Evolutionary conservation across 1,140 invertebrate species (phyloP), one percentile per base, ranked within the genome.

Genomic region (Drosophila mauritiana): DNA sequence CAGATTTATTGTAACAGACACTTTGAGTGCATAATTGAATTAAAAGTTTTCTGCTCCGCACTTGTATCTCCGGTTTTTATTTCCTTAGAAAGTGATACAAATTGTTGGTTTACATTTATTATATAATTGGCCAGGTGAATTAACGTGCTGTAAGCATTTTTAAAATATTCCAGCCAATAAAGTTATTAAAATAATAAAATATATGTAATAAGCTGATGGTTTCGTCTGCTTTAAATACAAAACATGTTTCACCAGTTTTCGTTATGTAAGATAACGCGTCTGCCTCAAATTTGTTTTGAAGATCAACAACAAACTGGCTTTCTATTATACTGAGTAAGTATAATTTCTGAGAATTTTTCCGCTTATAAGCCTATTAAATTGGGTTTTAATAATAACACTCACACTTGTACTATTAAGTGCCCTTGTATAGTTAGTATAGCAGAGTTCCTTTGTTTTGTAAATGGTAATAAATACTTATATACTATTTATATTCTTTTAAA

Each of bases 11-110:
- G 27, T 49, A 65, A 37, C 45, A 20, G 8, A 8, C 64, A 37
- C 64, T 68, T 68, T 52, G 37, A 52, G 46, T 65, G 31, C 8
- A 68, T 65, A 68, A 68, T 64, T 65, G 31, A 68, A 65, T 68
- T 52, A 68, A 65, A 65, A 68, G 64, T 68, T 68, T 37, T 17
- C 20, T n/a, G 27, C 11, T 49, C 17, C 22, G 27, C 15, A 15
- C 34, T 34, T 31, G 22, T 27, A 34, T 37, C 27, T 31, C 8
- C 8, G 8, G 13, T n/a, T n/a, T 39, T 39, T n/a, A 8, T 3
- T 17, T 49, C 43, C 20, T 7, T 4, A 17, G 1, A 12, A 67
- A 67, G 39, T 42, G 17, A 31, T 45, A n/a, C 4, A 5, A 40
- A 5, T 10, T 8, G 36, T 27, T 15, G 31, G 10, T 15, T 51